Base-by-base conservation (phyloP, 2,888 invertebrate genomes). In the Lasiommata megera region DNA sequence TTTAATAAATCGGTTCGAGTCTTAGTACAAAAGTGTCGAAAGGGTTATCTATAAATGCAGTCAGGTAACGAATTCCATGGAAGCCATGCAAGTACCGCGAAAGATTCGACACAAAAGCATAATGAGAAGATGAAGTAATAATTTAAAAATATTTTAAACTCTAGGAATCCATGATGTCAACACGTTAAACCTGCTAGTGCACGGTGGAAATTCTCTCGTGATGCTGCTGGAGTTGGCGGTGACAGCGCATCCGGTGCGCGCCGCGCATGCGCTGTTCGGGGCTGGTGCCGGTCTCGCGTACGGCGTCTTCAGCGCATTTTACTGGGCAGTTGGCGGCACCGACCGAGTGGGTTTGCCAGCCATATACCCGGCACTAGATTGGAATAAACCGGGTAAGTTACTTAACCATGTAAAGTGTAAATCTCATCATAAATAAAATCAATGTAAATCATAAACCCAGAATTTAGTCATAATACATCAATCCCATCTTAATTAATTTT, bases 331-430 rank as follows among this genome's bases (percentile, higher is more conserved):
- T 1, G 91, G 91, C 0, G 91, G 91, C 8, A 91, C 90, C 0
- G 90, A 91, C 69, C 69, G 89, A 23, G 63, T 84, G 37, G 95
- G 95, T 0, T 74, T 92, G 8, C 91, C 90, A 0, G 94, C 92
- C 59, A 95, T 97, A 61, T 97, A 97, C 75, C 92, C 93, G 31
- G 92, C 95, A 0, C 84, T 97, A 36, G 93, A 96, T 79, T 97
- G 96, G 96, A 87, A 92, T 59, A 92, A 93, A 54, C 94, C 95
- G 0, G 83, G 91, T 84, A 44, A 53, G 44, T 34, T 53, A 23
- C 9, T n/a, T 17, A 1, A 23, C 23, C 23, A 23, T 23, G 23
- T 23, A 23, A 3, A 5, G 5, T 23, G 23, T 23, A 23, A 23
- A 5, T 23, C n/a, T n/a, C n/a, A n/a, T n/a, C n/a, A 23, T 2